These are phyloP conservation scores for Hormaphis cornu DNA, from an alignment of 1,140 invertebrate genomes.

Conservation along the genomic window DNA sequence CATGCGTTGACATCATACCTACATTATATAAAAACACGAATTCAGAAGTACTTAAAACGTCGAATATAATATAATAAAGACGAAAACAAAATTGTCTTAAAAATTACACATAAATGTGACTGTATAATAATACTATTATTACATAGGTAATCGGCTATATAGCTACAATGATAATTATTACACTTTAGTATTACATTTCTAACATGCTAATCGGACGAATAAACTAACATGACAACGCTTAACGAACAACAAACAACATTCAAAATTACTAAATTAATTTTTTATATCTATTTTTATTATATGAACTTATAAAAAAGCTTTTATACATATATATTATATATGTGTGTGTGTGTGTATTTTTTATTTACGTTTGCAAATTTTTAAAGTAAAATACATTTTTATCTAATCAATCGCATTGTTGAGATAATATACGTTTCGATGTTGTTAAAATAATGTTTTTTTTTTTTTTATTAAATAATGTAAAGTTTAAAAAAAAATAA, in stretches of 20 bases:
- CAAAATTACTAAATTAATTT: conserved; percentile 27
- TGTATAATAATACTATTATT: conserved; percentile 11
- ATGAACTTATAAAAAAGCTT: conserved; percentile 23
- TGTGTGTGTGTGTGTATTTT: background rate
- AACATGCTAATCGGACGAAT: conserved; percentile 13
- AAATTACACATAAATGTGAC: conserved; percentile 11
- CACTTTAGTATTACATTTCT: no score
- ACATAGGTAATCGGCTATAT: conserved; percentile 9
- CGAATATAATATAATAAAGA: background rate
- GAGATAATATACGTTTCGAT: background rate
- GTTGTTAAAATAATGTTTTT: conserved; percentile 13
- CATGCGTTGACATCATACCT: no score
- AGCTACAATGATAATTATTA: conserved; percentile 5
- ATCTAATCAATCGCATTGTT: background rate
- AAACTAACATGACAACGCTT: conserved; percentile 25
- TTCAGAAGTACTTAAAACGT: background rate
- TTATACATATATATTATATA: background rate
- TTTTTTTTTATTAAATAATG: no score
- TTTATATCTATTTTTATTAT: conserved; percentile 28
- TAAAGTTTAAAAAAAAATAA: background rate
- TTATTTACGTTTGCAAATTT: conserved; percentile 13
- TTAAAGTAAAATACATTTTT: background rate
- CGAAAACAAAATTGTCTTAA: background rate
- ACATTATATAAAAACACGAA: conserved; percentile 6
- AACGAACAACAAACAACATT: conserved; percentile 30